phyloP scores from a whole-genome alignment of 1,140 invertebrate genomes.

The Mercenaria mercenaria region DNA sequence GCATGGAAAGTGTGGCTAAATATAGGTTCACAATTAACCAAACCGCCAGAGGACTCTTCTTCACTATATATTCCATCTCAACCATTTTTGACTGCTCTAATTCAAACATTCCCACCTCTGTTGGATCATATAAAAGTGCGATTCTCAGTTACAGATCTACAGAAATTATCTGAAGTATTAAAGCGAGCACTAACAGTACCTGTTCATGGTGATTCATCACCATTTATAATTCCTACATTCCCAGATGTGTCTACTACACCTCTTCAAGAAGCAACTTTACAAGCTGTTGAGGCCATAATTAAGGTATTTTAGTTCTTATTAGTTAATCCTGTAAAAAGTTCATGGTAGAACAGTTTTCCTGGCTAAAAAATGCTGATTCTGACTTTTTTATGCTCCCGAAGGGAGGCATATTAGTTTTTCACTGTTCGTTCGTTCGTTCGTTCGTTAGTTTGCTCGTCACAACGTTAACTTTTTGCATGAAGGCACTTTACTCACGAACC shows the following conservation, averaged over 20 bases:
- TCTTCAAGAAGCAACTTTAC: constrained; percentile 93
- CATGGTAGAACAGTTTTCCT: too few relatives aligned
- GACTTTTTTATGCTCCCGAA: too few relatives aligned
- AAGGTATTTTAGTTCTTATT: constrained; percentile 87
- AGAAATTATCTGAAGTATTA: constrained; percentile 92
- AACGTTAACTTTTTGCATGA: too few relatives aligned
- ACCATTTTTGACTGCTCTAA: constrained; percentile 95
- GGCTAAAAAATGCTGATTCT: too few relatives aligned
- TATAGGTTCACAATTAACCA: constrained; percentile 93
- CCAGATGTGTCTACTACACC: constrained; percentile 92
- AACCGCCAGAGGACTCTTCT: constrained; percentile 87
- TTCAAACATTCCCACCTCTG: constrained; percentile 97
- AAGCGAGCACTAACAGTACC: constrained; percentile 93
- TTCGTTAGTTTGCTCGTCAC: too few relatives aligned
- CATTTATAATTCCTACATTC: constrained; percentile 90
- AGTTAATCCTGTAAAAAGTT: too few relatives aligned
- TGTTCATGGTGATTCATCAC: constrained; percentile 93
- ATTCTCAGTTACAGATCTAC: constrained; percentile 92
- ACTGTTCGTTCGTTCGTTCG: too few relatives aligned
- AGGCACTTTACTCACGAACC: too few relatives aligned
- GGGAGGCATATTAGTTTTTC: too few relatives aligned
- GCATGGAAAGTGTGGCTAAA: constrained; percentile 95
- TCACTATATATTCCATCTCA: constrained; percentile 94
- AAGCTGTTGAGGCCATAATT: constrained; percentile 93
- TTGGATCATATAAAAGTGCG: constrained; percentile 94